phyloP scores from a whole-genome alignment of 2,113 vertebrate species.

The Plectropomus leopardus region DNA sequence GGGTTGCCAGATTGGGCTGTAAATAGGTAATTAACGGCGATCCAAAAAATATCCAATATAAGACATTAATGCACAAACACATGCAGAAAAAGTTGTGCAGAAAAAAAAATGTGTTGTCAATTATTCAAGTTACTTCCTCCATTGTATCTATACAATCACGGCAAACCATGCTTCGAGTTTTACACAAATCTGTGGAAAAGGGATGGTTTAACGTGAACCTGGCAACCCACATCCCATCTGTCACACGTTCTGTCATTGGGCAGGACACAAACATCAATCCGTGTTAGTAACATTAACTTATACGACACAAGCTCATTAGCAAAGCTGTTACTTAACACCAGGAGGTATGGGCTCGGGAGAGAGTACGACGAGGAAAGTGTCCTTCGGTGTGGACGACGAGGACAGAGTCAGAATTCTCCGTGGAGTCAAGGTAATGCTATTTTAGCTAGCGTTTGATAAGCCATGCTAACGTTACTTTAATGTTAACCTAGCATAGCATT shows the following conservation, averaged over 20 bases:
- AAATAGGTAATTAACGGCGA: not conserved
- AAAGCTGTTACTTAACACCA: not conserved
- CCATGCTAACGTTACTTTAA: conserved; percentile 31
- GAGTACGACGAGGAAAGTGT: conserved; percentile 90
- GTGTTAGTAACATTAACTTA: not conserved
- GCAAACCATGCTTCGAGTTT: not conserved
- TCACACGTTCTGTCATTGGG: conserved; percentile 62
- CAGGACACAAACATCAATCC: conserved; percentile 34
- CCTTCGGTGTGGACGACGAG: conserved; percentile 92
- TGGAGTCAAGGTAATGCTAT: conserved; percentile 91
- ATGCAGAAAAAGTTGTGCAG: no score
- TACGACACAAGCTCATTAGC: not conserved
- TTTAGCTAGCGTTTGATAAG: conserved; percentile 69
- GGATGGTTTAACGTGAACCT: conserved; percentile 19
- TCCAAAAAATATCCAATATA: no score
- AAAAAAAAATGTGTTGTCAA: no score
- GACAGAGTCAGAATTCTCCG: conserved; percentile 91
- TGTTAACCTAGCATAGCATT: not conserved
- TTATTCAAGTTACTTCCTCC: accelerated
- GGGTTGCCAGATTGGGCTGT: conserved; percentile 47
- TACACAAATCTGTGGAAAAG: not conserved
- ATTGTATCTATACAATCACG: no score
- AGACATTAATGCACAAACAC: no score
- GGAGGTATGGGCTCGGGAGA: conserved; percentile 87
- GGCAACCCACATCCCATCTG: conserved; percentile 73